Conservation (phyloP, 2,888 invertebrate genomes). For the Acanthosoma haemorrhoidale region DNA sequence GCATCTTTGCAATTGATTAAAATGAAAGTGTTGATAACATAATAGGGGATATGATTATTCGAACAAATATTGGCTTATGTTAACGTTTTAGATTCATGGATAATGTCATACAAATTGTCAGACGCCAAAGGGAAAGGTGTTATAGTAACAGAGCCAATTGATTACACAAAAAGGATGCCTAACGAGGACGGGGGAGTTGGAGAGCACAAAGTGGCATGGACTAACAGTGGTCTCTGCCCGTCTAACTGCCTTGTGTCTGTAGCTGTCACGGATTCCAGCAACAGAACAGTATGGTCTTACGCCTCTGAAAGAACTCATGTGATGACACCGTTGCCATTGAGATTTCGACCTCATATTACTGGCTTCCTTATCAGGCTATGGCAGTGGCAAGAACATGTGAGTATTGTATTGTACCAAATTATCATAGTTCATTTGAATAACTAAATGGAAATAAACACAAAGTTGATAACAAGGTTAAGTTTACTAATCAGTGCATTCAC, state of each 20-base stretch:
- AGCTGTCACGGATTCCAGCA: slow-evolving; percentile 54
- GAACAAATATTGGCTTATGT: too few relatives aligned
- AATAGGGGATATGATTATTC: too few relatives aligned
- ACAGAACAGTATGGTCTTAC: slow-evolving; percentile 33
- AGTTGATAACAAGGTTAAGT: background rate
- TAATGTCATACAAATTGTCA: background rate
- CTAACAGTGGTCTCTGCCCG: slow-evolving; percentile 66
- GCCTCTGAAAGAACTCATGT: slow-evolving; percentile 42
- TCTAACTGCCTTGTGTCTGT: slow-evolving; percentile 58
- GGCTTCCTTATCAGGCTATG: slow-evolving; percentile 79
- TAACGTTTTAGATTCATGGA: background rate
- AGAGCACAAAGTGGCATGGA: slow-evolving; percentile 41
- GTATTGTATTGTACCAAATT: background rate
- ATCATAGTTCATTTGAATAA: too few relatives aligned
- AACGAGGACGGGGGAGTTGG: slow-evolving; percentile 26
- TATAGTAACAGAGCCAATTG: slow-evolving; percentile 4
- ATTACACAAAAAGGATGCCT: background rate
- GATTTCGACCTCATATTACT: slow-evolving; percentile 39
- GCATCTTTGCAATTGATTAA: too few relatives aligned
- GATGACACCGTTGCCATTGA: slow-evolving; percentile 39
- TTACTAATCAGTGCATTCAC: too few relatives aligned
- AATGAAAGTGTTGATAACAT: too few relatives aligned
- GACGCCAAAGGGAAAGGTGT: slow-evolving; percentile 2
- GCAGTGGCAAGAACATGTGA: slow-evolving; percentile 56
- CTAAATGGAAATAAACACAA: too few relatives aligned